Evolutionary conservation across 2,797 vertebrate genomes (phyloP), one percentile per base, ranked within the genome.

Genomic region (Chaetodon trifasciatus): DNA sequence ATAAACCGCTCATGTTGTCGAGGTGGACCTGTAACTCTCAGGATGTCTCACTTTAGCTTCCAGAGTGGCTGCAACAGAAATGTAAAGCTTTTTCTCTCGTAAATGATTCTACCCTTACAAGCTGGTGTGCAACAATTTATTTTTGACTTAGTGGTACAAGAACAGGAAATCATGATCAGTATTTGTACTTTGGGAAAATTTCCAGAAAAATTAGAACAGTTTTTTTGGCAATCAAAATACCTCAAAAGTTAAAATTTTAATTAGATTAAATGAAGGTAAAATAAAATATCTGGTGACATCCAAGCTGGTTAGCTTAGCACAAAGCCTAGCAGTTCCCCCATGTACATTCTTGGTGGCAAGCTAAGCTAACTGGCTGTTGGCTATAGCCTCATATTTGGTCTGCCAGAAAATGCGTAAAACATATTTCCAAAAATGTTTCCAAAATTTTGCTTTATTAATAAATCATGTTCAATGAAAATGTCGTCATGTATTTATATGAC

Each of bases 401-500:
- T 44, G 17, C 55, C 10, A 71, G 44, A 71, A 49, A 60, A 19
- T 21, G 62, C 23, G 42, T 15, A 1, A 1, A 16, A 9, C 17
- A 39, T 35, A 40, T 42, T 11, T 60, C 32, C 15, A 6, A n/a
- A 58, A 61, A 73, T 10, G 23, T 13, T 52, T 44, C 13, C 32
- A 60, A 62, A 24, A 24, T 37, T 65, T 16, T 49, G 15, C 49
- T 23, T 35, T 39, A 4, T 32, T 8, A 50, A 68, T 89, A 81
- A 86, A 86, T 92, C 76, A 74, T 47, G 6, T 79, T 55, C 17
- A 72, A 76, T 87, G 52, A 76, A 90, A 85, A 85, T 28, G 56
- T 78, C 68, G 76, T 75, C 72, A 69, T 55, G 47, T 19, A 52
- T 63, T 58, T 65, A 68, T 39, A 50, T 39, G 64, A 64, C 23